phyloP scores from a whole-genome alignment of 2,113 vertebrate genomes.

The Lynx canadensis region DNA sequence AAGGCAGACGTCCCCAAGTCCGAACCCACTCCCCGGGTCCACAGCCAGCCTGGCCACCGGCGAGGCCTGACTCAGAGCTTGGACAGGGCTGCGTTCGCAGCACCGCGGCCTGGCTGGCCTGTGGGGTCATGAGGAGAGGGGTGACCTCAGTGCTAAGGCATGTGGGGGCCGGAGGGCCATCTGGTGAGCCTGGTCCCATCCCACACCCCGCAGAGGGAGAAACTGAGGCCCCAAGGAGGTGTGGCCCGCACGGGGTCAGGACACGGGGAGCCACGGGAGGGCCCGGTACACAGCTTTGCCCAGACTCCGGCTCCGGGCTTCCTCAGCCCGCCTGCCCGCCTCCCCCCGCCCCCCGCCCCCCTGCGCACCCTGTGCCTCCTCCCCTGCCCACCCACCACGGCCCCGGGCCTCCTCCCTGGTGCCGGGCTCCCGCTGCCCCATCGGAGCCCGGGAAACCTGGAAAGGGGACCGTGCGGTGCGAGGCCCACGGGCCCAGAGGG shows the following conservation, averaged over 20 bases:
- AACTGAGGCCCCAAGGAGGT: neutral
- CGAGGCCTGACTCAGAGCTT: neutral
- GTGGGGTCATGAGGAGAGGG: neutral
- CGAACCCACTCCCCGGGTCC: neutral
- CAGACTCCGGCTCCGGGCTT: neutral
- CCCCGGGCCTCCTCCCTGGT: rapidly evolving
- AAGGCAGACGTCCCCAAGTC: neutral
- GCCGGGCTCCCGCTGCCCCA: neutral
- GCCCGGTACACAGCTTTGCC: neutral
- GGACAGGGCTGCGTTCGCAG: rapidly evolving
- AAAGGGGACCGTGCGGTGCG: rapidly evolving
- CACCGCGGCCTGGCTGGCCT: neutral
- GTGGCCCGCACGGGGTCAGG: too few relatives aligned
- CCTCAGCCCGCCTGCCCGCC: neutral
- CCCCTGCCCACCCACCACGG: too few relatives aligned
- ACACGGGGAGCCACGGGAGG: rapidly evolving
- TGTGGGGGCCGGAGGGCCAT: too few relatives aligned
- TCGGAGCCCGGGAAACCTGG: neutral
- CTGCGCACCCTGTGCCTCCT: too few relatives aligned
- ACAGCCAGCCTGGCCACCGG: neutral
- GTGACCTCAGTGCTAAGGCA: neutral
- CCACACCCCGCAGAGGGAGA: neutral
- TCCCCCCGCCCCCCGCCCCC: too few relatives aligned
- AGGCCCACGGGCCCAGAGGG: neutral
- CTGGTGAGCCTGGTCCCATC: neutral